These are phyloP conservation scores for Diabrotica undecimpunctata DNA, from an alignment of 1,140 invertebrate species.

Conservation along the genomic window DNA sequence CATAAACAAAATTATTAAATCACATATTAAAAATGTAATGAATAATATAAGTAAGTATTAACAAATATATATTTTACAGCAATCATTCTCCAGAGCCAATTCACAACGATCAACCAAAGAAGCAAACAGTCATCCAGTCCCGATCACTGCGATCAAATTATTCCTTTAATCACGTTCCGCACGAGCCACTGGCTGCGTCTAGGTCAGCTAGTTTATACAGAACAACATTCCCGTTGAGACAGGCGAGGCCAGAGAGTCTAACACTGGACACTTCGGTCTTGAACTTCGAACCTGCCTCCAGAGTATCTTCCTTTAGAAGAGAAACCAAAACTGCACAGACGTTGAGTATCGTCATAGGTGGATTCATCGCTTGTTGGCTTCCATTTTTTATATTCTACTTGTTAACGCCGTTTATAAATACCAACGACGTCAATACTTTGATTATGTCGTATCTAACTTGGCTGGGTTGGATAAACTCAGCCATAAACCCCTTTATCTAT, in stretches of 20 bases:
- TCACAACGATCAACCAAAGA: slow-evolving; percentile 21
- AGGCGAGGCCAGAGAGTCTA: slow-evolving; percentile 37
- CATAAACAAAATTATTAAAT: no score
- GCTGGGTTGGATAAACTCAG: slow-evolving; percentile 91
- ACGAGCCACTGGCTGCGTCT: slow-evolving; percentile 28
- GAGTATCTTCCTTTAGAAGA: slow-evolving; percentile 63
- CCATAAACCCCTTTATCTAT: slow-evolving; percentile 84
- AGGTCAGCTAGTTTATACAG: slow-evolving; percentile 36
- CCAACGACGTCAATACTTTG: slow-evolving; percentile 54
- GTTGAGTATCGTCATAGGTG: slow-evolving; percentile 85
- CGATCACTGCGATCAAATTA: slow-evolving; percentile 31
- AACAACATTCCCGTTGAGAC: slow-evolving; percentile 31
- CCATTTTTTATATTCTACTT: slow-evolving; percentile 87
- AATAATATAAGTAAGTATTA: not conserved
- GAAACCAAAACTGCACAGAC: slow-evolving; percentile 88
- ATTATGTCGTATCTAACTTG: slow-evolving; percentile 82
- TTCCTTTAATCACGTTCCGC: slow-evolving; percentile 32
- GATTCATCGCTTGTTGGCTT: slow-evolving; percentile 86
- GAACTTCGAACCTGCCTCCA: slow-evolving; percentile 46
- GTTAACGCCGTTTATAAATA: slow-evolving; percentile 67
- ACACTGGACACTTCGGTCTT: slow-evolving; percentile 40
- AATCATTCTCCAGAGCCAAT: slow-evolving; percentile 23
- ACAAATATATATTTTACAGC: slow-evolving; percentile 20
- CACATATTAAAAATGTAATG: no score
- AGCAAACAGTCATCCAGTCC: slow-evolving; percentile 3